phyloP scores from a whole-genome alignment of 92 coral and sea anemone genomes.

The Actinostola sp. region DNA sequence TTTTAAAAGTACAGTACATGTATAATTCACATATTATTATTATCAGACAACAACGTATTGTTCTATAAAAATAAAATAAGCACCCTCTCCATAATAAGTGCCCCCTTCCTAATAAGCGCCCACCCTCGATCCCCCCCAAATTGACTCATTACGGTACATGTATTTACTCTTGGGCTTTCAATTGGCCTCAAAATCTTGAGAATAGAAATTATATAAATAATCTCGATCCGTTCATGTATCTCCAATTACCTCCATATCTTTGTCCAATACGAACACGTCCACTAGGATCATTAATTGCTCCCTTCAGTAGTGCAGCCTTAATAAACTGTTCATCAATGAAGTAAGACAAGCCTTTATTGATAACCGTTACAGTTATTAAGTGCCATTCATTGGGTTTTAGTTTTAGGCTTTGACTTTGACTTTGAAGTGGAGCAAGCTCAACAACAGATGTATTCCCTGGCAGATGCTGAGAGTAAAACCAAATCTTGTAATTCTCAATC shows the following conservation, averaged over 20 bases:
- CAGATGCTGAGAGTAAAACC: slow-evolving; percentile 68
- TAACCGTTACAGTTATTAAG: slow-evolving; percentile 75
- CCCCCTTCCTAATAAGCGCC: too few relatives aligned
- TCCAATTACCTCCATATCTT: slow-evolving; percentile 71
- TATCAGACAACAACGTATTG: too few relatives aligned
- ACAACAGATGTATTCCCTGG: slow-evolving; percentile 69
- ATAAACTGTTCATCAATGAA: slow-evolving; percentile 86
- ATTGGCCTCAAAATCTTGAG: too few relatives aligned
- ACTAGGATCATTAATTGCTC: slow-evolving; percentile 56
- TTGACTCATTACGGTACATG: too few relatives aligned
- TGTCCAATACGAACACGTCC: slow-evolving; percentile 79
- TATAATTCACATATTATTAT: too few relatives aligned
- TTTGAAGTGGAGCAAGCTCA: slow-evolving; percentile 65
- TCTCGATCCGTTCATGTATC: too few relatives aligned
- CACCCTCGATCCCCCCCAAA: too few relatives aligned
- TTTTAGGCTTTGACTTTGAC: slow-evolving; percentile 69
- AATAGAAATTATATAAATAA: too few relatives aligned
- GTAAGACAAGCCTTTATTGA: slow-evolving; percentile 73
- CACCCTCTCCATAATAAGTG: too few relatives aligned
- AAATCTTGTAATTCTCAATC: slow-evolving; percentile 73
- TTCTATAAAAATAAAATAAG: too few relatives aligned
- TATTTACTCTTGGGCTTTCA: too few relatives aligned
- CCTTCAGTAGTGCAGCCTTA: slow-evolving; percentile 47
- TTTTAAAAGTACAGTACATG: too few relatives aligned
- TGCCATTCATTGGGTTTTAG: slow-evolving; percentile 81